Base-by-base conservation (phyloP, 1,140 invertebrate genomes). In the Camponotus vicinus region DNA sequence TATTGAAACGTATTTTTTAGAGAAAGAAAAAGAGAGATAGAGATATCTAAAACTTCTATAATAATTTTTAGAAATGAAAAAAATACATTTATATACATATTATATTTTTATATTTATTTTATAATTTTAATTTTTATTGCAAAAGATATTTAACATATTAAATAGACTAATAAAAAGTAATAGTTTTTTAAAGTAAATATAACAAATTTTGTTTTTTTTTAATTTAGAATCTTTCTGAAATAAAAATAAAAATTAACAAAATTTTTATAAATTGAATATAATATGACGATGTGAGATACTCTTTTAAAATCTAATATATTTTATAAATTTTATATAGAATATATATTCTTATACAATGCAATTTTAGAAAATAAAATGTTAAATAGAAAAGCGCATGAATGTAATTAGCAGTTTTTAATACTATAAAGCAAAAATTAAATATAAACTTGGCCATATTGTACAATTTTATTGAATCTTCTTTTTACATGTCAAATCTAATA, bases 331-430 rank as follows among this genome's bases (percentile, higher is more conserved):
- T 0, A 45, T 1, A 9, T 55, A 11, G 2, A 52, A 37, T 15
- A 76, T 59, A 40, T 40, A 27, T 42, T 55, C 55, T 57, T 75
- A 45, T 45, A 37, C 5, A 52, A 57, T 57, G 11, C 13, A 67
- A 18, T 71, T 71, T 55, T 13, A 69, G 42, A 45, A 45, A 52
- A 71, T 32, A 49, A 71, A 6, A 27, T 52, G 32, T 34, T 5
- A 52, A n/a, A 9, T 34, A 34, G 32, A 27, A 13, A 61, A 63
- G 3, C 1, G 32, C 2, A 77, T 45, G 3, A 42, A 18, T 32
- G 49, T 52, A 59, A 59, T 59, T 15, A 32, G 13, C 9, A 42
- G n/a, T 64, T 77, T 52, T 52, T 63, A n/a, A 42, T 77, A 32
- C 5, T n/a, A n/a, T 11, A 34, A 64, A 59, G 7, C 13, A 21